These are phyloP conservation scores for Papilio elwesi DNA, from an alignment of 2,888 invertebrate species.

Conservation along the genomic window DNA sequence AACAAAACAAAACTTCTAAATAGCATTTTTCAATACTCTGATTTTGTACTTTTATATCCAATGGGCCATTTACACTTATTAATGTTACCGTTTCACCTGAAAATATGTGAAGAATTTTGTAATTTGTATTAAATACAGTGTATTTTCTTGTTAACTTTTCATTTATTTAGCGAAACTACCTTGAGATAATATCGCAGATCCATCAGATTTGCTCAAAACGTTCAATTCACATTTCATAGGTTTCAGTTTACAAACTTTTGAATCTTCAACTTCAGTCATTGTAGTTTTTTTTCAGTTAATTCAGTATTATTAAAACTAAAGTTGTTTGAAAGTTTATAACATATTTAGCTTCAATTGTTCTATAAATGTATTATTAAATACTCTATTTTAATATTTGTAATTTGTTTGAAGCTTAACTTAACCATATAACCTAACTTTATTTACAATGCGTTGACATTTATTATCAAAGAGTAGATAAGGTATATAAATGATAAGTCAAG, in stretches of 20 bases:
- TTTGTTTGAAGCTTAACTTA: background rate
- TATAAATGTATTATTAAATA: background rate
- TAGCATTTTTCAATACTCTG: constrained; percentile 90
- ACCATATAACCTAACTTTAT: background rate
- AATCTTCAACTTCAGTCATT: constrained; percentile 60
- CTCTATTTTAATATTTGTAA: background rate
- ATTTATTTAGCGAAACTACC: constrained; percentile 76
- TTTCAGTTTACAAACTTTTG: constrained; percentile 67
- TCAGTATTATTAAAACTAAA: background rate
- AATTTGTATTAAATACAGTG: background rate
- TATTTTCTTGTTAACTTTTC: background rate
- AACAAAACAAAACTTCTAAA: constrained; percentile 91
- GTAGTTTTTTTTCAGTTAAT: constrained; percentile 27
- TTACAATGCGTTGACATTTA: too few species aligned
- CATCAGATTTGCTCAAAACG: constrained; percentile 89
- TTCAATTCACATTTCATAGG: constrained; percentile 89
- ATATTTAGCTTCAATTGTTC: background rate
- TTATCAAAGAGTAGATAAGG: too few species aligned
- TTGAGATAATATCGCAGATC: constrained; percentile 90
- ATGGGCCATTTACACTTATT: constrained; percentile 92
- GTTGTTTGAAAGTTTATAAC: background rate
- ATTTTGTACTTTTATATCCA: constrained; percentile 90
- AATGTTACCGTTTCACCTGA: constrained; percentile 91
- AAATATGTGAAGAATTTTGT: constrained; percentile 50
- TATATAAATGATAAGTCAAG: too few species aligned